These are phyloP conservation scores for Drosophila kikkawai DNA, from an alignment of 1,140 invertebrate species.

Conservation along the genomic window DNA sequence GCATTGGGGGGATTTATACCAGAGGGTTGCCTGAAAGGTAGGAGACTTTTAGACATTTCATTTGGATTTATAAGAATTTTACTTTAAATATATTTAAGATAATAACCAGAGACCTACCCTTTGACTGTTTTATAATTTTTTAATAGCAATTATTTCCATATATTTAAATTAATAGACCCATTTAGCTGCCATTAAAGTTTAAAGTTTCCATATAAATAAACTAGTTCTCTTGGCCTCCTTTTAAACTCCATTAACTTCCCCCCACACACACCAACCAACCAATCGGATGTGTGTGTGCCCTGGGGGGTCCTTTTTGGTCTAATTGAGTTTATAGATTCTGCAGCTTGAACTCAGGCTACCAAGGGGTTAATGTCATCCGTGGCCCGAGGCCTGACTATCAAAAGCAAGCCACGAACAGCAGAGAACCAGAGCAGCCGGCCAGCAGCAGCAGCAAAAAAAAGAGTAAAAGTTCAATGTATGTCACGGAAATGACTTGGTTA, in stretches of 20 bases:
- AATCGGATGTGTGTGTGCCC: slow-evolving; percentile 32
- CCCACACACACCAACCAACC: background rate
- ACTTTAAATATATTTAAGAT: background rate
- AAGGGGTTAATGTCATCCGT: slow-evolving; percentile 79
- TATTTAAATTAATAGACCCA: background rate
- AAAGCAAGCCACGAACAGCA: slow-evolving; percentile 12
- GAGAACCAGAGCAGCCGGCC: slow-evolving; percentile 12
- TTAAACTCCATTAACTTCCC: slow-evolving; percentile 32
- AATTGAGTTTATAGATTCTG: slow-evolving; percentile 78
- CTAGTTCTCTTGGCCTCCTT: slow-evolving; percentile 9
- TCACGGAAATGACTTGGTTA: slow-evolving; percentile 80
- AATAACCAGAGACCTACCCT: background rate
- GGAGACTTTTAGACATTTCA: slow-evolving; percentile 1
- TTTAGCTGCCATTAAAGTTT: background rate
- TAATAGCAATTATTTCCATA: background rate
- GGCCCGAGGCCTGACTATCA: slow-evolving; percentile 45
- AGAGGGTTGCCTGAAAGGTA: slow-evolving; percentile 28
- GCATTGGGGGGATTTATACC: slow-evolving; percentile 23
- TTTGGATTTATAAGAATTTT: background rate
- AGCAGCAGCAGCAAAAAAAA: slow-evolving; percentile 5
- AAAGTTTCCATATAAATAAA: background rate
- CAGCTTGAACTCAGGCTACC: slow-evolving; percentile 61
- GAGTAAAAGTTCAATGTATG: slow-evolving; percentile 80
- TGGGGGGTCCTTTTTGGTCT: slow-evolving; percentile 55
- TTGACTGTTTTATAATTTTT: background rate